Evolutionary conservation across 2,113 vertebrate species (phyloP).

Genomic region (Nesospiza acunhae): DNA sequence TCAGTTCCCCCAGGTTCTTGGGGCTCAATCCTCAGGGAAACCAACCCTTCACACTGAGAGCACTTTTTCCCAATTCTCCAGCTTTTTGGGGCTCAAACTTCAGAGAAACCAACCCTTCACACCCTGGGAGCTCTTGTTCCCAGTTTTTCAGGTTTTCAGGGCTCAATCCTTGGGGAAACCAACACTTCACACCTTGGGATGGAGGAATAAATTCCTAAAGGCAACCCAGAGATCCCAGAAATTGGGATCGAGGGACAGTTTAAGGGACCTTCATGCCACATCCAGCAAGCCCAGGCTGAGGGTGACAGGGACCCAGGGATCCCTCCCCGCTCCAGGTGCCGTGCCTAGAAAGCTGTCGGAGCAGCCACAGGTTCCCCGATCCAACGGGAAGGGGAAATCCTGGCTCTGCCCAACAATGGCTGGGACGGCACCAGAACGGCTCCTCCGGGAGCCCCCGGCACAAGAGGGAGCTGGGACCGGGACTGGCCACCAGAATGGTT

Average conservation of each 20-base stretch:
- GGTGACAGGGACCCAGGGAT: not conserved
- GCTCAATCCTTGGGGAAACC: too few species aligned
- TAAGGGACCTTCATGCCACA: accelerated
- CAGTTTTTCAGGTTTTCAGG: too few species aligned
- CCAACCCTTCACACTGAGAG: not conserved
- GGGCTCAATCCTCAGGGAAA: not conserved
- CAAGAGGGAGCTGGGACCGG: accelerated
- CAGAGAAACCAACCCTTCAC: too few species aligned
- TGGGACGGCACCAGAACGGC: not conserved
- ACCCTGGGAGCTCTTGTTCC: too few species aligned
- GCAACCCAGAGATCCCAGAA: accelerated
- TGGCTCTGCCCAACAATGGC: not conserved
- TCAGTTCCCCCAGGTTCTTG: too few species aligned
- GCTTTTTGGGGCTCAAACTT: too few species aligned
- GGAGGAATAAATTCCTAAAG: not conserved
- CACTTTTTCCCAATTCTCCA: accelerated
- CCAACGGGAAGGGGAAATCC: not conserved
- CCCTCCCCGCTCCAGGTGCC: accelerated
- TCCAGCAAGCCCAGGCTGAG: not conserved
- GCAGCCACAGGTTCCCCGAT: not conserved
- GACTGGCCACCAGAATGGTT: accelerated
- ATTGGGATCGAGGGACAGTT: accelerated
- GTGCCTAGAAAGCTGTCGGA: not conserved
- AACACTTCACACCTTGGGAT: not conserved
- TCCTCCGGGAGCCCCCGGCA: accelerated